These are phyloP conservation scores for Cyrtorhinus lividipennis DNA, from an alignment of 1,140 invertebrate species.

Conservation along the genomic window DNA sequence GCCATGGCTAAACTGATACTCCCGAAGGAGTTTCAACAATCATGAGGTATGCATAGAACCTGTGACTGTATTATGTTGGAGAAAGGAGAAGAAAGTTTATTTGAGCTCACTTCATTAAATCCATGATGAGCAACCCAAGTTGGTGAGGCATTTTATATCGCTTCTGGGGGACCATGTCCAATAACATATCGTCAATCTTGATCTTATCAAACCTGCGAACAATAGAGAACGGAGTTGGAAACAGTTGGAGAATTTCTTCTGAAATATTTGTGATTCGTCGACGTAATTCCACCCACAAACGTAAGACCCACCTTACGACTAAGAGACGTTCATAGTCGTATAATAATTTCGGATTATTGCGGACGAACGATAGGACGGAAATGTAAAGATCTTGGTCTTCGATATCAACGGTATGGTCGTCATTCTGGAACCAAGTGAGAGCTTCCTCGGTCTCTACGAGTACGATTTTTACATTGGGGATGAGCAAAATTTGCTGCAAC, in stretches of 20 bases:
- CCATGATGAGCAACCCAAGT: neutral
- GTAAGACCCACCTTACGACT: neutral
- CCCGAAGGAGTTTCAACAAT: too few relatives aligned
- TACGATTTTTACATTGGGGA: neutral
- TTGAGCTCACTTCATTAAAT: neutral
- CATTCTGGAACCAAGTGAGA: neutral
- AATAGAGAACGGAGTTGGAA: too few relatives aligned
- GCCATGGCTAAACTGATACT: too few relatives aligned
- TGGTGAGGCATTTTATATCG: neutral
- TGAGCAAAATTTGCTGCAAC: neutral
- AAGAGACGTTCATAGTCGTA: neutral
- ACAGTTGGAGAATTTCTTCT: too few relatives aligned
- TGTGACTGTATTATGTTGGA: too few relatives aligned
- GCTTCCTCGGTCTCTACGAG: neutral
- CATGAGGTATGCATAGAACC: too few relatives aligned
- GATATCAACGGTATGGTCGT: neutral
- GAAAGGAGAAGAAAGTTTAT: too few relatives aligned
- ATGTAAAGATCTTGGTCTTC: neutral
- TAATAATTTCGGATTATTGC: neutral
- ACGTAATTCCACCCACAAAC: too few relatives aligned
- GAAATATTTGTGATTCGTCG: too few relatives aligned
- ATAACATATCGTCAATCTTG: neutral
- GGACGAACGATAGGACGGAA: neutral
- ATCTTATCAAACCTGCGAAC: neutral
- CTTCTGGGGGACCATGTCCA: neutral